A percentile compares a stretch with the other conserved stretches of the same genome.
Evolutionary conservation across 2,888 invertebrate species (phyloP).

Genomic region (Oasisia sp.): DNA sequence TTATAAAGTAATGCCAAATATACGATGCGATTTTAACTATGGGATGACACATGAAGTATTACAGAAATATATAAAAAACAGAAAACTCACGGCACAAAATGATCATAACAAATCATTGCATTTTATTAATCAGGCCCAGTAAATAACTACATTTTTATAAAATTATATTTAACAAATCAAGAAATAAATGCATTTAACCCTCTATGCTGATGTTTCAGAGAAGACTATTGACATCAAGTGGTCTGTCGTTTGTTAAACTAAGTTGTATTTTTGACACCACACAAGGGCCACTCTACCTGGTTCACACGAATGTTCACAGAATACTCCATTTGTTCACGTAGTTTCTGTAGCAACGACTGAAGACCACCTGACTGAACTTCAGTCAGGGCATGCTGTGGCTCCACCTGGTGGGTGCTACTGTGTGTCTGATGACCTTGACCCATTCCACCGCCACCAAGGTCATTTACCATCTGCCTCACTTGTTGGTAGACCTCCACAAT

Average conservation of each 20-base stretch:
- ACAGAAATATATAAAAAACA: not conserved
- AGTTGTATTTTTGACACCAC: not conserved
- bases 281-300: not conserved
- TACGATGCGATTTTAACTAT: not conserved
- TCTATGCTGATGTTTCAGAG: too few relatives aligned
- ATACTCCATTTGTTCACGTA: slow-evolving; percentile 56
- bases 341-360: slow-evolving; percentile 50
- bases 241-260: too few relatives aligned
- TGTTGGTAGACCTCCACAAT: slow-evolving; percentile 67
- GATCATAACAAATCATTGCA: not conserved
- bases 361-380: slow-evolving; percentile 38
- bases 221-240: too few relatives aligned
- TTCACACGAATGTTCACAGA: slow-evolving; percentile 32
- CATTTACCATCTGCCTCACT: slow-evolving; percentile 64
- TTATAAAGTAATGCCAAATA: not conserved
- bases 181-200: too few relatives aligned
- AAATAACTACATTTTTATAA: not conserved
- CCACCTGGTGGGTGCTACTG: slow-evolving; percentile 25
- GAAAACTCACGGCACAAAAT: not conserved
- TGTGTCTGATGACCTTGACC: not conserved
- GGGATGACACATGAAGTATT: not conserved
- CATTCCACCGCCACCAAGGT: slow-evolving; percentile 40
- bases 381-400: slow-evolving; percentile 30
- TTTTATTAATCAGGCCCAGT: not conserved
- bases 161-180: not conserved